Evolutionary conservation across 2,113 vertebrate species (phyloP).

Genomic region (Microcebus griseorufus): DNA sequence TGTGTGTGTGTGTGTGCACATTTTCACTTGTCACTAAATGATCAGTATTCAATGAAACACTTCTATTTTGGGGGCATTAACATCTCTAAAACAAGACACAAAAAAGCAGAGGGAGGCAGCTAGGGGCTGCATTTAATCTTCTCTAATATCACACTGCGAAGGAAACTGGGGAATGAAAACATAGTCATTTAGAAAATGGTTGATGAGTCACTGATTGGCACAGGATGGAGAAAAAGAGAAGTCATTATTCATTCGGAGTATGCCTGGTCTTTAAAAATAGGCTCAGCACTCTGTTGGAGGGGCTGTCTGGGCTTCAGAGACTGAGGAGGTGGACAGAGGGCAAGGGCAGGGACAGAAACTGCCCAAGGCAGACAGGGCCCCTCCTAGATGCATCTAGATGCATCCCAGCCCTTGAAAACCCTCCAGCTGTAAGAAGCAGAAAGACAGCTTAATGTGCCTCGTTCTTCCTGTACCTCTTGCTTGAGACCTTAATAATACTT

Average conservation of each 20-base stretch:
- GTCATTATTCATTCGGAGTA: constrained; percentile 72
- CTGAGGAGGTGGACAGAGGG: constrained; percentile 8
- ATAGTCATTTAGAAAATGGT: constrained; percentile 81
- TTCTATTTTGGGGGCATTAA: constrained; percentile 74
- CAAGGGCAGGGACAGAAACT: not conserved
- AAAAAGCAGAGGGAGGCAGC: constrained; percentile 62
- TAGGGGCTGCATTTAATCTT: constrained; percentile 73
- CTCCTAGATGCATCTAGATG: not conserved
- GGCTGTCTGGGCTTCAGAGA: constrained; percentile 52
- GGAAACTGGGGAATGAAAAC: constrained; percentile 77
- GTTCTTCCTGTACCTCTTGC: constrained; percentile 46
- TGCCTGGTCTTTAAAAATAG: constrained; percentile 74
- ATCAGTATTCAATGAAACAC: constrained; percentile 66
- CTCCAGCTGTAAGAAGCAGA: constrained; percentile 29
- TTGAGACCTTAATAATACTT: constrained; percentile 59
- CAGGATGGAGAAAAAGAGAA: constrained; percentile 72
- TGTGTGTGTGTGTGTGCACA: not conserved
- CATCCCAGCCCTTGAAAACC: constrained; percentile 7
- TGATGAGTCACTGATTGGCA: constrained; percentile 82
- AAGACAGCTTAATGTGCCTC: constrained; percentile 14
- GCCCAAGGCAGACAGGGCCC: not conserved
- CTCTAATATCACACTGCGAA: constrained; percentile 64
- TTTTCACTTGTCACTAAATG: constrained; percentile 59
- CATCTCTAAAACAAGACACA: constrained; percentile 71
- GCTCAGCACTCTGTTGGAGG: constrained; percentile 32